phyloP scores from a whole-genome alignment of 2,797 vertebrate species.

The Acrocephalus scirpaceus region DNA sequence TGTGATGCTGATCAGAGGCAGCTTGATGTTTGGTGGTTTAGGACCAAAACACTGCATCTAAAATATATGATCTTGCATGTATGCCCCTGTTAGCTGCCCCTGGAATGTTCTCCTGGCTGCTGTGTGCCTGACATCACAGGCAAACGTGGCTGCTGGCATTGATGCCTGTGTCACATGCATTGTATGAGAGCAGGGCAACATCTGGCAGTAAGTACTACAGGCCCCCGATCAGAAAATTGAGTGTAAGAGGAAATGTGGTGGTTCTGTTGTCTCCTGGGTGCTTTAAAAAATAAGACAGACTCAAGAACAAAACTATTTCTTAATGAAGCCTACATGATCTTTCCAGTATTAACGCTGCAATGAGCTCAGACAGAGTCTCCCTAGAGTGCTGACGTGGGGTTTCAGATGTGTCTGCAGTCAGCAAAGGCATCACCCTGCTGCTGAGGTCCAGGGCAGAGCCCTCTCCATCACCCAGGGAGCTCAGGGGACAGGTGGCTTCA shows the following conservation, averaged over 20 bases:
- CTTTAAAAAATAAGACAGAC: slow-evolving; percentile 24
- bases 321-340: slow-evolving; percentile 27
- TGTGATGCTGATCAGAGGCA: not conserved
- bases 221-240: not conserved
- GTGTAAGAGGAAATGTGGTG: slow-evolving; percentile 17
- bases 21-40: not conserved
- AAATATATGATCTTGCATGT: not conserved
- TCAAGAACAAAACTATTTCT: slow-evolving; percentile 48
- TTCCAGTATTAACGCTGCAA: not conserved
- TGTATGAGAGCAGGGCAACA: slow-evolving; percentile 26
- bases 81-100: not conserved
- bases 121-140: not conserved
- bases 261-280: not conserved
- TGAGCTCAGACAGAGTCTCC: slow-evolving; percentile 54
- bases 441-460: not conserved
- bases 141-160: not conserved
- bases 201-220: slow-evolving; percentile 17
- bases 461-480: not conserved
- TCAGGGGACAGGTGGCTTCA: not conserved
- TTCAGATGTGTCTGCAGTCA: not conserved
- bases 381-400: slow-evolving; percentile 15
- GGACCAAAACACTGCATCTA: not conserved
- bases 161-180: not conserved
- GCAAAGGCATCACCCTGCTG: not conserved
- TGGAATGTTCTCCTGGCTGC: not conserved